These are phyloP conservation scores for Meandrina meandrites DNA, from an alignment of 92 coral and sea anemone species.

Conservation along the genomic window DNA sequence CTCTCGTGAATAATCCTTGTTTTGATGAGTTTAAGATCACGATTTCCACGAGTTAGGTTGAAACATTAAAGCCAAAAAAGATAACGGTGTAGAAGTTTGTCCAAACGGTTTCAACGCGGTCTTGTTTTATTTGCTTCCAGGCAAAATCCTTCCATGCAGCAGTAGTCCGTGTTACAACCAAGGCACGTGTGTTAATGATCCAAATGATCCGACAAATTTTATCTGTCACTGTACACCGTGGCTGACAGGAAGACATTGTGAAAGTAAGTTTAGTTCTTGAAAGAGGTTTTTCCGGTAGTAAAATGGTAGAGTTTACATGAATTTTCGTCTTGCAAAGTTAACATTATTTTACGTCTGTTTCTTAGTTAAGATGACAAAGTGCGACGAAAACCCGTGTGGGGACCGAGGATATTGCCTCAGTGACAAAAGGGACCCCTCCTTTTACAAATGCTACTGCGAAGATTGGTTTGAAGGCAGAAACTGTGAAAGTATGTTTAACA, in stretches of 20 bases:
- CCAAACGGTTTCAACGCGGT: background rate
- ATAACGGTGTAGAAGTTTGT: too few relatives aligned
- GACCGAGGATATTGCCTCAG: constrained; percentile 17
- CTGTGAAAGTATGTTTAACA: constrained; percentile 17
- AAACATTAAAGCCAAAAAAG: too few relatives aligned
- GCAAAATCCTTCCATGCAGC: background rate
- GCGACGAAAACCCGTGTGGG: constrained; percentile 14
- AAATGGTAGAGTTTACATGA: too few relatives aligned
- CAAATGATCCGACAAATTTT: background rate
- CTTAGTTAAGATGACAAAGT: background rate
- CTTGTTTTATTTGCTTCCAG: background rate
- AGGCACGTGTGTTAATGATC: background rate
- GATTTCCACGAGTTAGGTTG: too few relatives aligned
- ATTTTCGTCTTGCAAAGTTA: background rate
- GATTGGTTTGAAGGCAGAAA: constrained; percentile 12
- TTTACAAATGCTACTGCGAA: constrained; percentile 18
- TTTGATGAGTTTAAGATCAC: too few relatives aligned
- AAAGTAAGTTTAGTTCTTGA: background rate
- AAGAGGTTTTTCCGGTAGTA: too few relatives aligned
- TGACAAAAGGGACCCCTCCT: background rate
- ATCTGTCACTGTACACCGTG: constrained; percentile 2
- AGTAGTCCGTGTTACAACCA: constrained; percentile 7
- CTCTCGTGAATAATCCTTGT: too few relatives aligned
- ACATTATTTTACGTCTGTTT: background rate
- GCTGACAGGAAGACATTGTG: constrained; percentile 13